Percentiles rank a stretch among this genome's conserved stretches.
These are phyloP conservation scores for Herpailurus yagouaroundi DNA, from an alignment of 2,113 vertebrate species.

Conservation along the genomic window DNA sequence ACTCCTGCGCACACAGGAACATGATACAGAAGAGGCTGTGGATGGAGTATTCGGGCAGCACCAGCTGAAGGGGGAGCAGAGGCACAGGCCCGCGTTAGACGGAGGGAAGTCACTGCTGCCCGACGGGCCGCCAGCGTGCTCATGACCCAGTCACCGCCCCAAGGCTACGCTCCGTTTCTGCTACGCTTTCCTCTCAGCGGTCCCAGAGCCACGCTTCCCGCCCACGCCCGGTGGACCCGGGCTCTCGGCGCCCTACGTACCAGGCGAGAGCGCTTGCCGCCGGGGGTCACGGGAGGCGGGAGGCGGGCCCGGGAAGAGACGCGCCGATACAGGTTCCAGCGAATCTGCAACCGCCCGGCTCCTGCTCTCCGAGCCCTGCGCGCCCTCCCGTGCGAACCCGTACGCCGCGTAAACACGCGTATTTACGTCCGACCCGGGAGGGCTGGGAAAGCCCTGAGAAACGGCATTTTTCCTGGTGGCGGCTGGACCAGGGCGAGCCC, in stretches of 20 bases:
- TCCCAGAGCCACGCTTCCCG: not conserved
- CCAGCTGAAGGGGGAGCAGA: conserved; percentile 88
- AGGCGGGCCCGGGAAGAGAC: not conserved
- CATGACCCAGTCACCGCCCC: not conserved
- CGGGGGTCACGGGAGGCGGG: not conserved
- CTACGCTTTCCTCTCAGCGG: not conserved
- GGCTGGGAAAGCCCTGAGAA: not conserved
- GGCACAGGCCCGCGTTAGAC: not conserved
- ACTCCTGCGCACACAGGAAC: conserved; percentile 98
- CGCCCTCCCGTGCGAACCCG: not conserved
- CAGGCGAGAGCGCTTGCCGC: not conserved
- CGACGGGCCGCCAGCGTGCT: not conserved
- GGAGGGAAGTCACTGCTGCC: not conserved
- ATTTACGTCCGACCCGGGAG: not conserved
- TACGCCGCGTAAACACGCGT: not conserved
- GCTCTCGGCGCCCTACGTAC: not conserved
- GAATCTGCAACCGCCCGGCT: not conserved
- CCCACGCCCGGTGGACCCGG: not conserved
- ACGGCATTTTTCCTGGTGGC: not conserved
- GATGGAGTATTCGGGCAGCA: conserved; percentile 97
- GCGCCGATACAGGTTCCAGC: not conserved
- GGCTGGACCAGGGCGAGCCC: not conserved
- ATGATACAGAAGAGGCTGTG: conserved; percentile 98
- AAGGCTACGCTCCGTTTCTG: not conserved
- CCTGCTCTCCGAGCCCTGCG: not conserved